phyloP scores from a whole-genome alignment of 1,140 invertebrate species.

The Drosophila lacertosa region DNA sequence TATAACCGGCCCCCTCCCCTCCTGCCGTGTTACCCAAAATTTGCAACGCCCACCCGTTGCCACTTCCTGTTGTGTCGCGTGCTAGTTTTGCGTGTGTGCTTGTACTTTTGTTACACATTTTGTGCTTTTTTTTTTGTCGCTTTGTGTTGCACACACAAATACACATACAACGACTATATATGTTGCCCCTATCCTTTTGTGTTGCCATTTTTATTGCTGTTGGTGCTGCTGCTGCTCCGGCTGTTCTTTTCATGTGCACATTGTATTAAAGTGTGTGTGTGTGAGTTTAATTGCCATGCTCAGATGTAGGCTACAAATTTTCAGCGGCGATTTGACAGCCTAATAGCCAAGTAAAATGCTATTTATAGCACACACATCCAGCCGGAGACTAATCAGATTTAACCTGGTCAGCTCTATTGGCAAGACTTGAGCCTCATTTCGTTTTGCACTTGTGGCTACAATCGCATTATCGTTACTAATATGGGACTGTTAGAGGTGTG shows the following conservation, averaged over 20 bases:
- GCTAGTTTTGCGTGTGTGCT: constrained; percentile 48
- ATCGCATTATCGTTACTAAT: constrained; percentile 28
- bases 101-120: constrained; percentile 55
- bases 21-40: constrained; percentile 1
- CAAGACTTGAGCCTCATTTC: constrained; percentile 1
- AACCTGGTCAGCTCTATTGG: constrained; percentile 29
- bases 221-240: constrained; percentile 14
- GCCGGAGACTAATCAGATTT: constrained; percentile 23
- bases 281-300: constrained; percentile 41
- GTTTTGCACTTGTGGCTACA: constrained; percentile 18
- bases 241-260: constrained; percentile 22
- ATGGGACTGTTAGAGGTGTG: neutral
- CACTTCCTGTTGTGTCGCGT: constrained; percentile 49
- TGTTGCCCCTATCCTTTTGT: constrained; percentile 24
- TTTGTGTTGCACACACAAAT: constrained; percentile 2
- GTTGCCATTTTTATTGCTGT: constrained; percentile 38
- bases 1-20: neutral
- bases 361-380: constrained; percentile 23
- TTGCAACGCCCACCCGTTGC: constrained; percentile 9
- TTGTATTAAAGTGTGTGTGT: constrained; percentile 3
- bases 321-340: constrained; percentile 29
- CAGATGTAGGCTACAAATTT: constrained; percentile 45
- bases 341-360: constrained; percentile 21
- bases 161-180: neutral
- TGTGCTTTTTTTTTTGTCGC: constrained; percentile 17